A percentile compares a stretch with the other conserved stretches of the same genome.
Conservation (phyloP, 1,140 invertebrate genomes). For the Polyergus mexicanus region DNA sequence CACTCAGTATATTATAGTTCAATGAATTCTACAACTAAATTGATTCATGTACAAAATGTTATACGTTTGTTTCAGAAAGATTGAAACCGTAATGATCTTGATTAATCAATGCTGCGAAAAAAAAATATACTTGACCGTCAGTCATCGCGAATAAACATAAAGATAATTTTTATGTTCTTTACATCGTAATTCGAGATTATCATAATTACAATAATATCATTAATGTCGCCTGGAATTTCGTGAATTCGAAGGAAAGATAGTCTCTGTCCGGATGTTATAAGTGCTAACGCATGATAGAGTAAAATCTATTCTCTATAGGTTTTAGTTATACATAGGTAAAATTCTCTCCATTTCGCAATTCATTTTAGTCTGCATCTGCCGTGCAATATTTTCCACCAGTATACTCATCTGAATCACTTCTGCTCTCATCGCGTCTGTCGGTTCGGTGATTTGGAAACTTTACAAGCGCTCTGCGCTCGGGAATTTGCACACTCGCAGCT, state of each 20-base stretch:
- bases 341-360: slow-evolving; percentile 24
- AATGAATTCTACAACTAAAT: neutral
- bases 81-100: neutral
- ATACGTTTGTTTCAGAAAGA: neutral
- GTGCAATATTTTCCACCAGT: neutral
- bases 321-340: neutral
- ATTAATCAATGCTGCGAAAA: neutral
- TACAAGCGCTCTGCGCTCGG: neutral
- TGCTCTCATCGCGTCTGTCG: slow-evolving; percentile 36
- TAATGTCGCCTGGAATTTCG: neutral
- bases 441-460: slow-evolving; percentile 56
- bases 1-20: no score
- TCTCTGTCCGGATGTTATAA: neutral
- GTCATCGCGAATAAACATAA: no score
- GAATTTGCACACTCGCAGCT: slow-evolving; percentile 32
- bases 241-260: neutral
- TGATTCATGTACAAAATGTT: neutral
- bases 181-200: neutral
- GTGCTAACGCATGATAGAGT: neutral
- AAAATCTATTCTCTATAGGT: neutral
- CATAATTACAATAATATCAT: neutral
- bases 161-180: neutral
- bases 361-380: neutral
- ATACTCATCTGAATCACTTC: slow-evolving; percentile 38
- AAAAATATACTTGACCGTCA: neutral